These are phyloP conservation scores for Aricia artaxerxes DNA, from an alignment of 2,888 invertebrate genomes.

Conservation along the genomic window DNA sequence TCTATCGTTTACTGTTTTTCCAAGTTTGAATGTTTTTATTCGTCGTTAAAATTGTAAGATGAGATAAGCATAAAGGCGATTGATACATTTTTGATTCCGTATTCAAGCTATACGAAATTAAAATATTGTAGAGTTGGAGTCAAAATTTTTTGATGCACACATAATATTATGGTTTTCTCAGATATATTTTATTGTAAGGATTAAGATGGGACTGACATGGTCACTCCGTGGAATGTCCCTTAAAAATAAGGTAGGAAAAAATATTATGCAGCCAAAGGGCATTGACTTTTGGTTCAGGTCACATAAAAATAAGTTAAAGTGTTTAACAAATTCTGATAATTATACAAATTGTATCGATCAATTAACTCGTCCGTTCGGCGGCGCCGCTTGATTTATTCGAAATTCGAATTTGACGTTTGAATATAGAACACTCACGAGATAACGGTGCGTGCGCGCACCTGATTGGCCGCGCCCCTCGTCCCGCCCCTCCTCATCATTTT, in stretches of 20 bases:
- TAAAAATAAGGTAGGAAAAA: no score
- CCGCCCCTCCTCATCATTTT: slow-evolving; percentile 45
- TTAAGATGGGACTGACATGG: no score
- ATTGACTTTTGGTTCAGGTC: not conserved
- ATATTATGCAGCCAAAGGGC: not conserved
- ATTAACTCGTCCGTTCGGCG: not conserved
- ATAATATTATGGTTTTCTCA: no score
- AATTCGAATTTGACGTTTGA: slow-evolving; percentile 9
- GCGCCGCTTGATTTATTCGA: slow-evolving; percentile 4
- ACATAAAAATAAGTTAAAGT: not conserved
- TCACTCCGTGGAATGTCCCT: no score
- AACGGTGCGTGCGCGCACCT: slow-evolving; percentile 38
- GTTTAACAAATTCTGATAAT: not conserved
- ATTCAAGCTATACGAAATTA: not conserved
- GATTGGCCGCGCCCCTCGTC: slow-evolving; percentile 71
- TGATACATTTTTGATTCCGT: not conserved
- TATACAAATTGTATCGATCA: not conserved
- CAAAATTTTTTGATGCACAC: not conserved
- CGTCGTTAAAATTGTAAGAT: not conserved
- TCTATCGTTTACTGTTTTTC: not conserved
- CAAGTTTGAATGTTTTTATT: not conserved
- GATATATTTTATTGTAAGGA: no score
- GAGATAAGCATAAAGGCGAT: not conserved
- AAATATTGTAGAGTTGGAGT: not conserved
- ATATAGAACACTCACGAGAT: slow-evolving; percentile 11